Percentiles rank a stretch among this genome's conserved stretches.
Conservation (phyloP, 2,888 invertebrate species). For the Xanthia togata region DNA sequence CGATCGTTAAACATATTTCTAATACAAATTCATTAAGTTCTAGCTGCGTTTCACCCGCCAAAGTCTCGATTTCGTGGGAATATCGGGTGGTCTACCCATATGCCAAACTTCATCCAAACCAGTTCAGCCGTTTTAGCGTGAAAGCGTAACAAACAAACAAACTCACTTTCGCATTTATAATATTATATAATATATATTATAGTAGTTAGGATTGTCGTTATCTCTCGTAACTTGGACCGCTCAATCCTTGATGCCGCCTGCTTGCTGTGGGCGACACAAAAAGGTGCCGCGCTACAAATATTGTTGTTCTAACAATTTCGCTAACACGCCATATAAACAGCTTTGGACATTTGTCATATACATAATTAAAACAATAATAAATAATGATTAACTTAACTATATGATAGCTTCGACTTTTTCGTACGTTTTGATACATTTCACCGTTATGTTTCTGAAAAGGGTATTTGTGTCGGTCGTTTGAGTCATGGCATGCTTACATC, state of each 20-base stretch:
- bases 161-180: no score
- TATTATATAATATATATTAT: no score
- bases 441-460: conserved; percentile 65
- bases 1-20: neutral
- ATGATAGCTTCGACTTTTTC: conserved; percentile 38
- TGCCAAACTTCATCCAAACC: no score
- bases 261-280: conserved; percentile 73
- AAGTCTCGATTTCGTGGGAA: no score
- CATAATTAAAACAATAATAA: conserved; percentile 64
- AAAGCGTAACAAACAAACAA: no score
- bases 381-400: conserved; percentile 60
- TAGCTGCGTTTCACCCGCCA: no score
- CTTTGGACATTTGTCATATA: conserved; percentile 66
- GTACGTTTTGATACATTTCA: conserved; percentile 54
- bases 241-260: conserved; percentile 64
- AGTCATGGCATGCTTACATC: conserved; percentile 60
- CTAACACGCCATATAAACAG: conserved; percentile 64
- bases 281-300: conserved; percentile 75
- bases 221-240: conserved; percentile 53
- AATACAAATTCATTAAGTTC: no score
- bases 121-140: no score
- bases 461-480: conserved; percentile 57
- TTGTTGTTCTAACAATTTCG: conserved; percentile 75
- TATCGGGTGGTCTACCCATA: no score
- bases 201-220: neutral